These are phyloP conservation scores for Apogon hyalosoma DNA, from an alignment of 2,797 vertebrate genomes.

Conservation along the genomic window DNA sequence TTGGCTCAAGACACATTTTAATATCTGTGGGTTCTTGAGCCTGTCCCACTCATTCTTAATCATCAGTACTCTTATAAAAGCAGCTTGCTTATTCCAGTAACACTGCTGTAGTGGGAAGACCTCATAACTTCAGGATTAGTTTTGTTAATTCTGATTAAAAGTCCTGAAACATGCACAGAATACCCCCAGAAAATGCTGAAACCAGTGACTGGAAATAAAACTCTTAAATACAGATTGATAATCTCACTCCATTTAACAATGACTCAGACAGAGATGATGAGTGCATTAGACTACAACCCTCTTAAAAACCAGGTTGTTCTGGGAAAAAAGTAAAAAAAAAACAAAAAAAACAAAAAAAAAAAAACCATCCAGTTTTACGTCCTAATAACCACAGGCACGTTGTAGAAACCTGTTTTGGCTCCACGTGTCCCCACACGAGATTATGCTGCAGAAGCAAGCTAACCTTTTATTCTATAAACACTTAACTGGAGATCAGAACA, in stretches of 20 bases:
- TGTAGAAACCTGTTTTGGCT: constrained; percentile 23
- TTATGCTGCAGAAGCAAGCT: constrained; percentile 20
- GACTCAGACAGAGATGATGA: constrained; percentile 36
- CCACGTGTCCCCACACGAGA: constrained; percentile 18
- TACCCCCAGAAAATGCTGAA: background rate
- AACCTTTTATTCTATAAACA: constrained; percentile 48
- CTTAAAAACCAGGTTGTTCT: constrained; percentile 25
- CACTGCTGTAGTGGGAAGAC: background rate
- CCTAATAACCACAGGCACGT: constrained; percentile 2
- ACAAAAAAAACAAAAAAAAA: too few relatives aligned
- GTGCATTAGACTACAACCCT: constrained; percentile 24
- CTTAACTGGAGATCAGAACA: constrained; percentile 24
- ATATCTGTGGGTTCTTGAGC: constrained; percentile 33
- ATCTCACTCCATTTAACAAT: constrained; percentile 51
- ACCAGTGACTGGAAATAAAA: constrained; percentile 16
- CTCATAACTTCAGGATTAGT: constrained; percentile 9
- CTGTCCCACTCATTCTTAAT: constrained; percentile 30
- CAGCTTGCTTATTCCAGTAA: constrained; percentile 8
- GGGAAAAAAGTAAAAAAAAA: constrained; percentile 17
- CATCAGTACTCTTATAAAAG: constrained; percentile 29
- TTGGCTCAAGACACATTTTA: constrained; percentile 17
- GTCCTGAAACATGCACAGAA: background rate
- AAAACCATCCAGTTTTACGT: constrained; percentile 7
- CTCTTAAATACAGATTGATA: constrained; percentile 27
- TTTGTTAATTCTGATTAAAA: constrained; percentile 26